These are phyloP conservation scores for Drosophila recens DNA, from an alignment of 2,888 invertebrate genomes.

Conservation along the genomic window DNA sequence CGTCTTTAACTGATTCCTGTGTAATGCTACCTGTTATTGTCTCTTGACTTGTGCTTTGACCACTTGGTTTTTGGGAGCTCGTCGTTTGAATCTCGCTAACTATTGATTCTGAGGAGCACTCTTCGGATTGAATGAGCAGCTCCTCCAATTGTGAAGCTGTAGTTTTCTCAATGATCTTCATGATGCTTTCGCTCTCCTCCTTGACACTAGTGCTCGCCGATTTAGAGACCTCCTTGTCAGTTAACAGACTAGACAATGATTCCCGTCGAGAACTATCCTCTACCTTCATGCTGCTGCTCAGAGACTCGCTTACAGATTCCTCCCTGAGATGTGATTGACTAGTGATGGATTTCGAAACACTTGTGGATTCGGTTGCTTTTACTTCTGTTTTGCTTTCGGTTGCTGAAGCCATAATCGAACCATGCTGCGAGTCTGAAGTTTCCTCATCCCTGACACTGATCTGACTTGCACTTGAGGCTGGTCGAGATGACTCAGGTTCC, in stretches of 20 bases:
- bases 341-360: constrained; percentile 74
- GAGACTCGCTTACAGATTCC: constrained; percentile 67
- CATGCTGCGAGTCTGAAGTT: constrained; percentile 42
- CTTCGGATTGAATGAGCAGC: constrained; percentile 65
- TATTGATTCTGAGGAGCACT: constrained; percentile 76
- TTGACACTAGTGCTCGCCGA: constrained; percentile 42
- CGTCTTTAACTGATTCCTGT: constrained; percentile 58
- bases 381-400: constrained; percentile 57
- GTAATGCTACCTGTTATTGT: constrained; percentile 23
- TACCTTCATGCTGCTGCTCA: constrained; percentile 71
- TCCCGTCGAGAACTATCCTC: constrained; percentile 71
- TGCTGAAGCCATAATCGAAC: constrained; percentile 45
- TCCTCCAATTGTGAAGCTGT: constrained; percentile 62
- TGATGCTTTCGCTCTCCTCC: constrained; percentile 53
- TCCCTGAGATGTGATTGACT: constrained; percentile 59
- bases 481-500: constrained; percentile 73
- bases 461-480: constrained; percentile 73
- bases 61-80: constrained; percentile 49
- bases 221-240: constrained; percentile 64
- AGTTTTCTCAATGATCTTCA: constrained; percentile 55
- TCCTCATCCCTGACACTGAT: constrained; percentile 53
- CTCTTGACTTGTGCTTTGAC: constrained; percentile 54
- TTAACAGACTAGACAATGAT: constrained; percentile 66
- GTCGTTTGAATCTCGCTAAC: constrained; percentile 73
- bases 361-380: constrained; percentile 52